Conservation (phyloP, 30 jellyfish, hydroid and myxozoan species). For the Hydractinia echinata region DNA sequence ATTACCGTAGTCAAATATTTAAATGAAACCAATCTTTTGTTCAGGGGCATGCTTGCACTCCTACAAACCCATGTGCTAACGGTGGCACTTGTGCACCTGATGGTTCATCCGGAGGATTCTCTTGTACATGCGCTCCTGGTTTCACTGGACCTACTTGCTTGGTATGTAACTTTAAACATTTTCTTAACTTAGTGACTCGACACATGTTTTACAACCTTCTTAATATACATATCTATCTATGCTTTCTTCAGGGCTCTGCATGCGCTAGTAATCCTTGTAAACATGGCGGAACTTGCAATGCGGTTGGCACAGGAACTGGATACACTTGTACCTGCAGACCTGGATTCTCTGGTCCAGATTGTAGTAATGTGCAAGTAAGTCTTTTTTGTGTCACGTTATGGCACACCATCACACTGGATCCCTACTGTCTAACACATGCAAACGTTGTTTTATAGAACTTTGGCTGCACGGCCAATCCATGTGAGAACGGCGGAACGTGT, state of each 20-base stretch:
- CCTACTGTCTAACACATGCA: too few relatives aligned
- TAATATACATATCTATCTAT: too few relatives aligned
- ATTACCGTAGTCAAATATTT: neutral
- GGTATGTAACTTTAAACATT: neutral
- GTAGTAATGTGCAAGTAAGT: neutral
- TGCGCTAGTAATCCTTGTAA: conserved; percentile 67
- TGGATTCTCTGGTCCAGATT: conserved; percentile 52
- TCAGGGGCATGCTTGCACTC: neutral
- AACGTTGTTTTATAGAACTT: too few relatives aligned
- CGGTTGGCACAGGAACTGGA: conserved; percentile 57
- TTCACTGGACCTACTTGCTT: conserved; percentile 52
- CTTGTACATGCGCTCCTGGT: conserved; percentile 69
- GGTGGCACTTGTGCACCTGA: conserved; percentile 20
- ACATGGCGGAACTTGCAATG: conserved; percentile 53
- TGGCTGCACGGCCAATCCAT: conserved; percentile 47
- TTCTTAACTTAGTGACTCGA: neutral
- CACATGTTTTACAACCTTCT: conserved; percentile 1
- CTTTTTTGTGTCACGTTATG: too few relatives aligned
- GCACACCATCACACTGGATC: too few relatives aligned
- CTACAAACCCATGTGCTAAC: conserved; percentile 1
- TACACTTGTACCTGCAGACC: conserved; percentile 59
- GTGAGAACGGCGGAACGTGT: conserved; percentile 80
- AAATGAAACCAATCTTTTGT: neutral
- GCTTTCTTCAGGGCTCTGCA: too few relatives aligned
- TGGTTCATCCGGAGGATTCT: conserved; percentile 19